Evolutionary conservation across 2,113 vertebrate species (phyloP).

Genomic region (Vulpes ferrilata): DNA sequence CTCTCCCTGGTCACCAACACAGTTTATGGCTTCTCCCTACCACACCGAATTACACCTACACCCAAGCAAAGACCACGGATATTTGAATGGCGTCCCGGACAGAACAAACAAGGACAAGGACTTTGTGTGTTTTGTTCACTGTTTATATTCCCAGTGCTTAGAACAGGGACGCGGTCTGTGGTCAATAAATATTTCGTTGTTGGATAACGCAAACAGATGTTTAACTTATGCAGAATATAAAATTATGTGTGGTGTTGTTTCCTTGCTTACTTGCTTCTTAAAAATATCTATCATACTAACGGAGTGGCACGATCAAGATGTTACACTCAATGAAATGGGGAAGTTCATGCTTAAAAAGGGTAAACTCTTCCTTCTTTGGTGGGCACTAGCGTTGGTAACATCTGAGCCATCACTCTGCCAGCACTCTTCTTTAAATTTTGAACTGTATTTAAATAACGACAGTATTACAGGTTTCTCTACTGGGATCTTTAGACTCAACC

Average conservation of each 20-base stretch:
- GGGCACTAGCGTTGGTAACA: not conserved
- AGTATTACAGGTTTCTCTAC: not conserved
- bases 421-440: not conserved
- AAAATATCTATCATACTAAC: not conserved
- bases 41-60: not conserved
- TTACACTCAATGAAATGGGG: not conserved
- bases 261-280: not conserved
- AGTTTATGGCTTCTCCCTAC: not conserved
- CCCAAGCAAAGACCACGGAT: not conserved
- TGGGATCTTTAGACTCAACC: conserved; percentile 33
- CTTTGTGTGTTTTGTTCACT: not conserved
- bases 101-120: not conserved
- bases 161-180: not conserved
- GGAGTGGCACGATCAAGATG: not conserved
- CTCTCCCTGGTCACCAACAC: not conserved
- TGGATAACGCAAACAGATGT: not conserved
- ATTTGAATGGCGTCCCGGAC: not conserved
- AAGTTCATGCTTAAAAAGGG: not conserved
- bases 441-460: not conserved
- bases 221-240: conserved; percentile 42
- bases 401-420: not conserved
- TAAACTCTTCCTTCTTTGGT: not conserved
- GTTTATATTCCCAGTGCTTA: not conserved
- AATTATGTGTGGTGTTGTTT: not conserved
- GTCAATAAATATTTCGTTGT: not conserved